These are phyloP conservation scores for Heliconius melpomene DNA, from an alignment of 1,140 invertebrate species.

Conservation along the genomic window DNA sequence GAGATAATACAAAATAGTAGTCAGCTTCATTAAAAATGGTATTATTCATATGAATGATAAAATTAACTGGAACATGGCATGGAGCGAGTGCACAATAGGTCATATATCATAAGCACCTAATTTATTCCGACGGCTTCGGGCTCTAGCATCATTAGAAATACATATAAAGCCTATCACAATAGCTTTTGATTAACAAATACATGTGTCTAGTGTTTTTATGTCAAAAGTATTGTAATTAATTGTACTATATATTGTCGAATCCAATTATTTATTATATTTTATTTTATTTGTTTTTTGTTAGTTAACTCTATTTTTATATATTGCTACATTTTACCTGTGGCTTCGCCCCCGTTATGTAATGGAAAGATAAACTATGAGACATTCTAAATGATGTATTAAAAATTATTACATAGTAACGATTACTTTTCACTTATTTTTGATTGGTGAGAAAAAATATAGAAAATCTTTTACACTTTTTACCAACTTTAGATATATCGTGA, in stretches of 20 bases:
- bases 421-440: too few species aligned
- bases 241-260: background rate
- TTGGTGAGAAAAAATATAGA: too few species aligned
- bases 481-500: too few species aligned
- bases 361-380: too few species aligned
- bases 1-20: slow-evolving; percentile 8
- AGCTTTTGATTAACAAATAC: background rate
- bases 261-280: background rate
- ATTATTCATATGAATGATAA: slow-evolving; percentile 7
- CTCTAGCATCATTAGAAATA: slow-evolving; percentile 14
- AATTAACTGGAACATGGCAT: background rate
- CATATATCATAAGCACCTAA: slow-evolving; percentile 42
- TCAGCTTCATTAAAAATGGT: slow-evolving; percentile 2
- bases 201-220: background rate
- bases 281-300: background rate
- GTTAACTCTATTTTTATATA: too few species aligned
- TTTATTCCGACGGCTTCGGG: slow-evolving; percentile 39
- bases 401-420: too few species aligned
- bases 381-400: too few species aligned
- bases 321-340: too few species aligned
- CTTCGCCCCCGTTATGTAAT: too few species aligned
- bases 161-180: slow-evolving; percentile 13
- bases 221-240: background rate
- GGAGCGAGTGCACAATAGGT: slow-evolving; percentile 37
- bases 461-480: too few species aligned